These are phyloP conservation scores for Araneus ventricosus DNA, from an alignment of 1,140 invertebrate species.

Conservation along the genomic window DNA sequence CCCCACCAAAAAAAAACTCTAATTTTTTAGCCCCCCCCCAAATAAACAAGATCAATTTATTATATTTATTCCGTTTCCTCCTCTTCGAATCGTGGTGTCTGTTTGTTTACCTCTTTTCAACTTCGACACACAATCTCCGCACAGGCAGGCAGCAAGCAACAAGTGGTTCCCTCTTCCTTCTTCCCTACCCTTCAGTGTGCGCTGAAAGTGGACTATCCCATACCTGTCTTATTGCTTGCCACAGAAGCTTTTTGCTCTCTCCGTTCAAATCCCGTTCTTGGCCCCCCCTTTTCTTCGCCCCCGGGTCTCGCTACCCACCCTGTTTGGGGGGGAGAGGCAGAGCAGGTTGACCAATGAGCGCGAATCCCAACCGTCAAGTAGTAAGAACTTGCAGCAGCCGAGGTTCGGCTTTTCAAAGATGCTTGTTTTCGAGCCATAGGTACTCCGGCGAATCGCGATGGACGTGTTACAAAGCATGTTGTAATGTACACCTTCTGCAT, in stretches of 20 bases:
- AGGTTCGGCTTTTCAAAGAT: conserved; percentile 52
- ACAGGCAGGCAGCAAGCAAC: conserved; percentile 27
- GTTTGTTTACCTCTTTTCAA: conserved; percentile 64
- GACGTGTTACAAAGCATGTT: conserved; percentile 21
- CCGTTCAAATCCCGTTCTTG: conserved; percentile 23
- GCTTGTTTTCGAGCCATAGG: conserved; percentile 29
- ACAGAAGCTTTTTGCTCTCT: conserved; percentile 59
- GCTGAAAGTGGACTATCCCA: conserved; percentile 40
- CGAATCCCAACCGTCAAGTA: conserved; percentile 33
- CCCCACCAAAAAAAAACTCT: no score
- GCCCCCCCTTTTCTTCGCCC: conserved; percentile 35
- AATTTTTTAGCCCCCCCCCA: no score
- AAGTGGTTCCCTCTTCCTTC: conserved; percentile 28
- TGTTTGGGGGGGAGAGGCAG: background rate
- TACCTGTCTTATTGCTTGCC: conserved; percentile 65
- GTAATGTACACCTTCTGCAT: conserved; percentile 24
- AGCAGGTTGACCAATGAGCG: conserved; percentile 59
- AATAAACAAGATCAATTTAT: background rate
- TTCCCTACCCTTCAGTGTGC: conserved; percentile 13
- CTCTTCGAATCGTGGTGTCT: background rate
- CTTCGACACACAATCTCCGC: background rate
- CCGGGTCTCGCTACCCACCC: conserved; percentile 11
- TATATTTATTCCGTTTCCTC: background rate
- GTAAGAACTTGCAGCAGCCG: background rate
- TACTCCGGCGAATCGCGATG: background rate